Conservation (phyloP, 2,888 invertebrate species). For the Saturnia pavonia region DNA sequence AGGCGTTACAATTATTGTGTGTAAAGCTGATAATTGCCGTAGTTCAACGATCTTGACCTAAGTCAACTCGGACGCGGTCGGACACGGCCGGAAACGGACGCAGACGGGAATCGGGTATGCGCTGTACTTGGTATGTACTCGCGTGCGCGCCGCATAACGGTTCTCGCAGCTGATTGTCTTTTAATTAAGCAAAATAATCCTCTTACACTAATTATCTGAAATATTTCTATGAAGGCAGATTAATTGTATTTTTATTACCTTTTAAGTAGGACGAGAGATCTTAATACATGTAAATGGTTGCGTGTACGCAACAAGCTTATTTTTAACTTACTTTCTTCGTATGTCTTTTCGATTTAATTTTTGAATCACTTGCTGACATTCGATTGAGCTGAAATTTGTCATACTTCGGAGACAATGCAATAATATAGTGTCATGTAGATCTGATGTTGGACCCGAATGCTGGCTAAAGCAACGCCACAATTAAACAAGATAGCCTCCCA, state of each 20-base stretch:
- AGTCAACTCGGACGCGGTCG: slow-evolving; percentile 34
- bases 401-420: no score
- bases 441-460: no score
- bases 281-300: slow-evolving; percentile 2
- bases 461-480: no score
- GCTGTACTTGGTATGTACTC: slow-evolving; percentile 32
- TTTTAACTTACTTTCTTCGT: no score
- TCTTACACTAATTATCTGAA: slow-evolving; percentile 17
- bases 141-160: slow-evolving; percentile 69
- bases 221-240: slow-evolving; percentile 21
- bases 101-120: not conserved
- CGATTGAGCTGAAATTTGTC: no score
- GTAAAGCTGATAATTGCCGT: slow-evolving; percentile 60
- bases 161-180: slow-evolving; percentile 71
- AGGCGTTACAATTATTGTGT: slow-evolving; percentile 68
- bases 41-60: slow-evolving; percentile 45
- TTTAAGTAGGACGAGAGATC: not conserved
- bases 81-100: slow-evolving; percentile 24
- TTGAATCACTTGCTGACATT: no score
- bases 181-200: slow-evolving; percentile 64
- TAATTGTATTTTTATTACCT: slow-evolving; percentile 15
- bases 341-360: no score
- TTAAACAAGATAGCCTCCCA: no score
- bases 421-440: no score
- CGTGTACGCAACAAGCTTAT: not conserved